Conservation (phyloP, 2,113 vertebrate genomes). For the Chrysemys picta region DNA sequence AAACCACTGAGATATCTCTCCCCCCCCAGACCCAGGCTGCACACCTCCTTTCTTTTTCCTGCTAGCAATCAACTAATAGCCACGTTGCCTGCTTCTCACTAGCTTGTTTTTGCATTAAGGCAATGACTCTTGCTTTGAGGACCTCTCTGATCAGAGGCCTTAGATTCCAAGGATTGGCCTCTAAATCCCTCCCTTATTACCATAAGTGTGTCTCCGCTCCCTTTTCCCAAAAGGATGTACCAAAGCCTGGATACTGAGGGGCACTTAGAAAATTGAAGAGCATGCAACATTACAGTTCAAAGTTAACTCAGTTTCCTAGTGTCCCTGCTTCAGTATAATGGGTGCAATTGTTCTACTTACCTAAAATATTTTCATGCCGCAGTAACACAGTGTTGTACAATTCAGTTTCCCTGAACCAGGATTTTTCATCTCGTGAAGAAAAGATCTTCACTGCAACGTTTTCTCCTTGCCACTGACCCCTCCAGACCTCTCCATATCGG, state of each 20-base stretch:
- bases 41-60: background rate
- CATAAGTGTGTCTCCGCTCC: background rate
- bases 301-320: background rate
- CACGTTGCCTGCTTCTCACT: background rate
- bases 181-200: background rate
- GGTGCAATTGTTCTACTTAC: conserved; percentile 71
- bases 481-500: conserved; percentile 96
- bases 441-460: conserved; percentile 98
- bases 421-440: conserved; percentile 97
- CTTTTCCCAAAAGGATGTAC: background rate
- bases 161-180: background rate
- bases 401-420: conserved; percentile 99
- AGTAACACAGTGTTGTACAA: conserved; percentile 98
- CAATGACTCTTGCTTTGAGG: accelerated
- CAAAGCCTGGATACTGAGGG: accelerated
- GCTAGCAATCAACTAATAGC: background rate
- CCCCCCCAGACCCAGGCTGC: background rate
- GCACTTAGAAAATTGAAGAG: background rate
- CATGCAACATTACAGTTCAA: background rate
- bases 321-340: background rate
- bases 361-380: conserved; percentile 96
- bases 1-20: no score
- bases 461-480: conserved; percentile 98
- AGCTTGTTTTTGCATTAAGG: background rate
- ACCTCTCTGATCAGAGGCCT: background rate